Evolutionary conservation across 2,113 vertebrate genomes (phyloP).

Genomic region (Dipodomys merriami): DNA sequence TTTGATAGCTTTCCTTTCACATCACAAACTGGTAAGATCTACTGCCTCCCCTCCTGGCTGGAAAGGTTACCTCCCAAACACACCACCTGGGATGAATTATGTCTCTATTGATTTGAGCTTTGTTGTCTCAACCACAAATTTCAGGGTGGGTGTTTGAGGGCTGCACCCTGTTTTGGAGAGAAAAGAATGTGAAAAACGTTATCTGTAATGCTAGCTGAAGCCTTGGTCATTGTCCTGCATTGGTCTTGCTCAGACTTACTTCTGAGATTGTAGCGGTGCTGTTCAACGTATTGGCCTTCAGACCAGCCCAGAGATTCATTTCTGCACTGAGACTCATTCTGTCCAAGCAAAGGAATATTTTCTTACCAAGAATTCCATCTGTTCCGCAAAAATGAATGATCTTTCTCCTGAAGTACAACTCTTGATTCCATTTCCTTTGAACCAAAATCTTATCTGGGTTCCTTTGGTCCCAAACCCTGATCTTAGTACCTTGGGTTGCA

Average conservation of each 20-base stretch:
- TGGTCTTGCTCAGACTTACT: background rate
- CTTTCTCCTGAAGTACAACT: conserved; percentile 36
- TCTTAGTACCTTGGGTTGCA: background rate
- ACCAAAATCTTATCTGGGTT: background rate
- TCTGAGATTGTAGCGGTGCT: background rate
- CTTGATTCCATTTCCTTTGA: conserved; percentile 21
- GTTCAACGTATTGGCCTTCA: background rate
- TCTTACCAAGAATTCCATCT: conserved; percentile 20
- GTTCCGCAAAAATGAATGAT: background rate
- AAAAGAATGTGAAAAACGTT: background rate
- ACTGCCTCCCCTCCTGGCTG: background rate
- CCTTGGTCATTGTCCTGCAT: background rate
- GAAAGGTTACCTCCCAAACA: conserved; percentile 37
- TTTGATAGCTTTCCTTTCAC: conserved; percentile 17
- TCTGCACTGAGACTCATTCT: conserved; percentile 34
- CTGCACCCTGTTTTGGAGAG: background rate
- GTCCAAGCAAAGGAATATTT: background rate
- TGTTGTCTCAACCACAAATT: background rate
- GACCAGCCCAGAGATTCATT: background rate
- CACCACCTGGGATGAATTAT: fast-evolving
- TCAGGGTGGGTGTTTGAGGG: background rate
- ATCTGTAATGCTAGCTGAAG: background rate
- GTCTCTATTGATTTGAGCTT: background rate
- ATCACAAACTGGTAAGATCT: background rate
- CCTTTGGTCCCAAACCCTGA: conserved; percentile 5